Base-by-base conservation (phyloP, 2,888 invertebrate genomes). In the Diaprepes abbreviatus region DNA sequence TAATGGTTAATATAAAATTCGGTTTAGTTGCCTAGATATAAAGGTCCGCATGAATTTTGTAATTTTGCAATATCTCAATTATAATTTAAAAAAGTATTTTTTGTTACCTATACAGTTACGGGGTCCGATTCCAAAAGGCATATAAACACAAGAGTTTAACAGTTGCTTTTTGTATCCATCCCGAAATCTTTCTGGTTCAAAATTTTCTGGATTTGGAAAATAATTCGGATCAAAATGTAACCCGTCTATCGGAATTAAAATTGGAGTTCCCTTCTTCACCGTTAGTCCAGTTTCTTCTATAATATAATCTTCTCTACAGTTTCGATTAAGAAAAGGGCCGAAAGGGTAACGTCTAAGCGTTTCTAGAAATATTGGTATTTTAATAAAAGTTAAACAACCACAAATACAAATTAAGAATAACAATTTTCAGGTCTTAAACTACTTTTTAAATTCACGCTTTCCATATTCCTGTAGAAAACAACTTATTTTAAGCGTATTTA, bases 101-200 rank as follows among this genome's bases (percentile, higher is more conserved):
- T 9, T 36, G 14, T 12, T 74, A 83, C 83, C 83, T 63, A 84
- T 81, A 71, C 84, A 84, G 63, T 80, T 80, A 28, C 82, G 77
- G 1, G 83, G 83, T 7, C 83, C 83, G 59, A 80, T 79, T 9
- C 83, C 83, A 66, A 84, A 84, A 0, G 83, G 82, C 74, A 83
- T 65, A 74, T 80, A 77, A 6, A 72, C 72, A 38, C 78, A 77
- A n/a, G 72, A 70, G 35, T 75, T 75, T 0, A 64, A 52, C 21
- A 73, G 67, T 5, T 74, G 75, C 73, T 74, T 79, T 75, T 67
- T 80, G 28, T 38, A 35, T n/a, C 83, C 83, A 1, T 81, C 80
- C 0, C 74, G 75, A 74, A 85, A 85, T 60, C 85, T 76, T 62
- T 85, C 84, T 0, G 86, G 86, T 70, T 85, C 82, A 70, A 85